Percentiles rank a stretch among this genome's conserved stretches.
Evolutionary conservation across 2,797 vertebrate genomes (phyloP).

Genomic region (Acomys russatus): DNA sequence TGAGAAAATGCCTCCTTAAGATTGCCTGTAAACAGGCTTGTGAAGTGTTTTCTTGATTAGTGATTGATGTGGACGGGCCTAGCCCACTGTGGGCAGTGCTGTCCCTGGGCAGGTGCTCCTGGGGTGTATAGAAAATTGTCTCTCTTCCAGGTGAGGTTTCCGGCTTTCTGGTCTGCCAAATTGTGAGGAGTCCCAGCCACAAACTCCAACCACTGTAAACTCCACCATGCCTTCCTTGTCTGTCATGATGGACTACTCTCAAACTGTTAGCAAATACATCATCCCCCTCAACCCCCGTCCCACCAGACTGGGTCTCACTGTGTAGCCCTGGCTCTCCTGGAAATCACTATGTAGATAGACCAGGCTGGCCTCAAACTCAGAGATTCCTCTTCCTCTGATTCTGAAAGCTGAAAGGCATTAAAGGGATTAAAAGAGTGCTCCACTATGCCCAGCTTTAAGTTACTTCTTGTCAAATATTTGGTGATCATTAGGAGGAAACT

Average conservation of each 20-base stretch:
- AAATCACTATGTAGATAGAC: background rate
- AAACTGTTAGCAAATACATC: background rate
- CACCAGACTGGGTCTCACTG: background rate
- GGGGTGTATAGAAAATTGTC: background rate
- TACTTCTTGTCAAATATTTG: background rate
- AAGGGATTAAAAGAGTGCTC: background rate
- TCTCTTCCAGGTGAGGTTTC: background rate
- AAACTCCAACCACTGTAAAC: background rate
- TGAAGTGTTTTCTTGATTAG: background rate
- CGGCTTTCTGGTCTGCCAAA: background rate
- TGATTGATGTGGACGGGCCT: background rate
- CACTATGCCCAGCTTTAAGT: background rate
- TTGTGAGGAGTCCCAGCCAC: background rate
- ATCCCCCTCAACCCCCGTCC: accelerated
- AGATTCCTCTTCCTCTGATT: background rate
- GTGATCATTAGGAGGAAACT: background rate
- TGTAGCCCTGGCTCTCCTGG: background rate
- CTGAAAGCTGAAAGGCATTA: background rate
- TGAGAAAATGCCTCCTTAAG: background rate
- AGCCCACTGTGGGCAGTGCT: background rate
- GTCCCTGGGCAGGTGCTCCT: background rate
- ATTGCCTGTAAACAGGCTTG: background rate
- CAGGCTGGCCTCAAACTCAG: background rate
- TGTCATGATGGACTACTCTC: background rate
- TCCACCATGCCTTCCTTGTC: background rate